Evolutionary conservation across 1,140 invertebrate genomes (phyloP).

Genomic region (Hyphantria cunea): DNA sequence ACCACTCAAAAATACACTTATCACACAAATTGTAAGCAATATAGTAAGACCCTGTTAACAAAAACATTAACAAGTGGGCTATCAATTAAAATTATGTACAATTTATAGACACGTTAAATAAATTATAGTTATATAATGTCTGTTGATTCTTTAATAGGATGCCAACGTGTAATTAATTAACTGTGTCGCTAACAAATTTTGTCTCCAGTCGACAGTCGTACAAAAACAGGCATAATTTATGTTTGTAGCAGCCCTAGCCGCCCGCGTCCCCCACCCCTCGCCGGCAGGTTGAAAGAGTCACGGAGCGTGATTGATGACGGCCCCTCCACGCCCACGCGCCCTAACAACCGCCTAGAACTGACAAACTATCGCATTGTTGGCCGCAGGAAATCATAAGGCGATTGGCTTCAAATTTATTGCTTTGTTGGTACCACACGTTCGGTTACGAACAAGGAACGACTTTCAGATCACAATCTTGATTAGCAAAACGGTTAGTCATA

Average conservation of each 20-base stretch:
- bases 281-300: conserved; percentile 81
- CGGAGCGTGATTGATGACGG: conserved; percentile 77
- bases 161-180: conserved; percentile 70
- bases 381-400: conserved; percentile 61
- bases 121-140: conserved; percentile 31
- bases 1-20: too few species aligned
- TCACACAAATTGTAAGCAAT: too few species aligned
- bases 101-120: conserved; percentile 24
- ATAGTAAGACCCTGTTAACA: too few species aligned
- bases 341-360: conserved; percentile 67
- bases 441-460: conserved; percentile 27
- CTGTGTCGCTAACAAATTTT: conserved; percentile 71
- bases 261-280: conserved; percentile 35
- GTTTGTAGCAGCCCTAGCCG: conserved; percentile 53
- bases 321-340: conserved; percentile 56
- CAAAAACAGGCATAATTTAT: conserved; percentile 75
- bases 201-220: conserved; percentile 59
- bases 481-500: conserved; percentile 16
- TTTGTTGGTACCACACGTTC: conserved; percentile 37
- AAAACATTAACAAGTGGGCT: conserved; percentile 19
- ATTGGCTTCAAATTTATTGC: conserved; percentile 57
- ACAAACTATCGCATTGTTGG: conserved; percentile 66
- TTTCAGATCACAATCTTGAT: conserved; percentile 32
- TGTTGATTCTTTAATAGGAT: conserved; percentile 34
- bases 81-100: conserved; percentile 20